These are phyloP conservation scores for Pelodytes ibericus DNA, from an alignment of 2,797 vertebrate species.

Conservation along the genomic window DNA sequence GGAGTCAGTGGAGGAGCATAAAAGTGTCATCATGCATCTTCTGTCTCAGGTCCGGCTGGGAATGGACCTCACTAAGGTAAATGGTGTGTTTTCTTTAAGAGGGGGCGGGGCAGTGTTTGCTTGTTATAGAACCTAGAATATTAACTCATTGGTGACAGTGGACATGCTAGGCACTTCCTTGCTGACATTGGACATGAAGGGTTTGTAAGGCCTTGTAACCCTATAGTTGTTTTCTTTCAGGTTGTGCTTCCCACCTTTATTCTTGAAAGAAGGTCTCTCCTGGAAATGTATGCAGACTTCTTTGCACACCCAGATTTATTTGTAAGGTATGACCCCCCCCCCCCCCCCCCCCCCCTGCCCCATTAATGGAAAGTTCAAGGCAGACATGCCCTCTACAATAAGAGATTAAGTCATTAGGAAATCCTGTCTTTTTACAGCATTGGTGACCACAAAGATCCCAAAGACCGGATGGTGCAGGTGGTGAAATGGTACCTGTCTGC, in stretches of 20 bases:
- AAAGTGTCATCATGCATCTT: conserved; percentile 98
- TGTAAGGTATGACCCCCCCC: conserved; percentile 92
- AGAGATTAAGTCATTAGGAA: no score
- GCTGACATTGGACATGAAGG: no score
- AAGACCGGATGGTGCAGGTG: conserved; percentile 94
- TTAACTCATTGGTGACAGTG: no score
- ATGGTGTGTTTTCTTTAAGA: no score
- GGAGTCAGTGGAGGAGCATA: conserved; percentile 97
- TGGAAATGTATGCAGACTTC: conserved; percentile 99
- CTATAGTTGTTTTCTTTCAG: conserved; percentile 67
- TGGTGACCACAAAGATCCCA: conserved; percentile 89
- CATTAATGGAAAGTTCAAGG: no score
- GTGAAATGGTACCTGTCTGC: conserved; percentile 98
- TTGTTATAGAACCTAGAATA: no score
- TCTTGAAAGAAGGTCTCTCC: conserved; percentile 92
- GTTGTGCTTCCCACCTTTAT: conserved; percentile 98
- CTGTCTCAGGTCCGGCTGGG: conserved; percentile 95
- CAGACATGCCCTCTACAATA: no score
- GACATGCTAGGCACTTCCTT: no score
- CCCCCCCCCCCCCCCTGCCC: no score
- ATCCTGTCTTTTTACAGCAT: conserved; percentile 81
- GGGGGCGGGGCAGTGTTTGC: no score
- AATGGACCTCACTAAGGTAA: conserved; percentile 98
- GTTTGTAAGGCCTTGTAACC: no score
- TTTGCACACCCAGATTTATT: conserved; percentile 98